Percentiles rank a stretch among this genome's conserved stretches.
phyloP scores from a whole-genome alignment of 2,888 invertebrate species.

The Gortyna flavago region DNA sequence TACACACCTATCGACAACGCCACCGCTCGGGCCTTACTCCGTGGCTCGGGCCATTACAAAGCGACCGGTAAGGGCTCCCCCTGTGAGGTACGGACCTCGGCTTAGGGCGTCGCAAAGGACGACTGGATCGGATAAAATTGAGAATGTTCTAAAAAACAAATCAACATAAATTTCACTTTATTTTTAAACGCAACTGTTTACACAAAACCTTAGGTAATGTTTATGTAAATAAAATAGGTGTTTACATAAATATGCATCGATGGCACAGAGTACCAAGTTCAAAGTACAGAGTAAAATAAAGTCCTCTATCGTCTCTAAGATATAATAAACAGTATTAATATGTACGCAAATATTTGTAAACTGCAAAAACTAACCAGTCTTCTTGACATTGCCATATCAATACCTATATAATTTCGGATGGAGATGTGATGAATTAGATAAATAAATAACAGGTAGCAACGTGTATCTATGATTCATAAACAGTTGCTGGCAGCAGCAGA shows the following conservation, averaged over 20 bases:
- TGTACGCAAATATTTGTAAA: conserved; percentile 14
- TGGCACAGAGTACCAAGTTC: conserved; percentile 38
- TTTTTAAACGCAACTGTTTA: neutral
- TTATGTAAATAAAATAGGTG: neutral
- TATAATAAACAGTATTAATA: conserved; percentile 38
- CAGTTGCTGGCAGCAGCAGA: too few relatives aligned
- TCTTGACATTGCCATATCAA: conserved; percentile 19
- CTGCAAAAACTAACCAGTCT: conserved; percentile 23
- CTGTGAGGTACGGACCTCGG: too few relatives aligned
- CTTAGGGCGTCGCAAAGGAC: too few relatives aligned
- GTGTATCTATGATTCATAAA: neutral
- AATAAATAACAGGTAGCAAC: conserved; percentile 4
- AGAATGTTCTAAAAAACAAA: neutral
- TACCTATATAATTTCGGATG: conserved; percentile 14
- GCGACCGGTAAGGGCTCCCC: too few relatives aligned
- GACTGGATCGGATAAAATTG: too few relatives aligned
- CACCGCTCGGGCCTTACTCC: too few relatives aligned
- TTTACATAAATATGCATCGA: conserved; percentile 22
- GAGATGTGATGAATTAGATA: conserved; percentile 21
- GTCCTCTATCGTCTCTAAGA: neutral
- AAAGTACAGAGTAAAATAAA: conserved; percentile 13
- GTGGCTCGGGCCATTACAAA: too few relatives aligned
- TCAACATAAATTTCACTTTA: neutral
- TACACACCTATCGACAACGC: too few relatives aligned
- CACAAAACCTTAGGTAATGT: conserved; percentile 8